Base-by-base conservation (phyloP, 30 jellyfish, hydroid and myxozoan species). In the Turritopsis rubra region DNA sequence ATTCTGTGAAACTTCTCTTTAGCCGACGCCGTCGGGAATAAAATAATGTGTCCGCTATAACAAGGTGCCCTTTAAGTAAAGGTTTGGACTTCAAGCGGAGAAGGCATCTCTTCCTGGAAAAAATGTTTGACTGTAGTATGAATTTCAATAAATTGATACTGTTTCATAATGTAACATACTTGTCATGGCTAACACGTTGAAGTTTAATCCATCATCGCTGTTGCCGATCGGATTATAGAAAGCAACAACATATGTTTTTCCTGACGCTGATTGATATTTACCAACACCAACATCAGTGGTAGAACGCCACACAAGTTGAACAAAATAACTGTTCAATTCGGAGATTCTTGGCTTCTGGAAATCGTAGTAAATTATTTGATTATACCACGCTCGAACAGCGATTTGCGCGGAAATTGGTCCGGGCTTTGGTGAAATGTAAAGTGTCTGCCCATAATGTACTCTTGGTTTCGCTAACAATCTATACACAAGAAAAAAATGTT, bases 301-400 rank as follows among this genome's bases (percentile, higher is more conserved):
- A 31, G 96, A 89, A 74, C 99, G 81, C 99, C 99, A 93, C n/a
- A 93, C 96, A 22, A 93, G 86, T 71, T 93, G 99, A 20, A 88
- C 94, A 73, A 93, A 93, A 86, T 93, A 93, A 68, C 97, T 94
- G 84, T 93, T 88, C 75, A 29, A 30, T n/a, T 75, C 83, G 13
- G 85, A 86, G 71, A 93, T 83, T 74, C 87, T 73, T 65, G 99
- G 99, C 78, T 87, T 41, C 79, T 88, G 97, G 90, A 93, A 93
- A 31, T 93, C 96, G 79, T 88, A 93, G 54, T 68, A 79, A 9
- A 88, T 85, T 54, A 93, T 93, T 77, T 93, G 99, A 72, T 88
- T 88, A 86, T 93, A 93, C 99, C 99, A 93, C 17, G 99, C 87
- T 8, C 97, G 95, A 73, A 93, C 97, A 79, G 96, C 87, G 81